Conservation (phyloP, 2,113 vertebrate species). For the Micronycteris hirsuta region DNA sequence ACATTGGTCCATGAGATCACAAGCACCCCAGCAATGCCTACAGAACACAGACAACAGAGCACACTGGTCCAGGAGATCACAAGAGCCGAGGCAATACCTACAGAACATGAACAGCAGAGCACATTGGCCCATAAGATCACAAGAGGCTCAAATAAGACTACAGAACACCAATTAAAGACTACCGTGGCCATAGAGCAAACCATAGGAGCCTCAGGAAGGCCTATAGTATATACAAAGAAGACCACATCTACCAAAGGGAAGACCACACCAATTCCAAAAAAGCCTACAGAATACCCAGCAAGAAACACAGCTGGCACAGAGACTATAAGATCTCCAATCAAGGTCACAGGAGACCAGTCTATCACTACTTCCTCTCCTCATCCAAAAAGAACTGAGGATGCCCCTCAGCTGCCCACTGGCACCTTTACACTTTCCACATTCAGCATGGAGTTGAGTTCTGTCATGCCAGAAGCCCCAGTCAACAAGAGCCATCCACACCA, state of each 20-base stretch:
- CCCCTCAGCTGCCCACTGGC: accelerated
- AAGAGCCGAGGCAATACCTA: no score
- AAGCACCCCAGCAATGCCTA: no score
- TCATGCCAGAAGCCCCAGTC: background rate
- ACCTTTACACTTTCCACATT: background rate
- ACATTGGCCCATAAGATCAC: no score
- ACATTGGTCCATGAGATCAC: no score
- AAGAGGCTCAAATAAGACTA: background rate
- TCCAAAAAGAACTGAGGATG: background rate
- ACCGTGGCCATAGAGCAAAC: background rate
- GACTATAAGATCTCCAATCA: background rate
- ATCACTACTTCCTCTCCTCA: background rate
- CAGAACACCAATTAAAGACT: background rate
- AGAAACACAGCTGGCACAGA: background rate
- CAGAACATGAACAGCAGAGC: background rate
- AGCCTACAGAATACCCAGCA: background rate
- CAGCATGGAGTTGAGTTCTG: background rate
- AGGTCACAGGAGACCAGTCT: background rate
- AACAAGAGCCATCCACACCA: background rate
- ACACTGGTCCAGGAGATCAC: no score
- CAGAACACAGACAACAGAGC: no score
- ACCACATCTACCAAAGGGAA: no score
- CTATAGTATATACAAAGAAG: background rate
- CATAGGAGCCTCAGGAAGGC: background rate
- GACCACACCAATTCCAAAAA: background rate